Evolutionary conservation across 2,797 vertebrate species (phyloP).

Genomic region (Tenualosa thibaudeaui): DNA sequence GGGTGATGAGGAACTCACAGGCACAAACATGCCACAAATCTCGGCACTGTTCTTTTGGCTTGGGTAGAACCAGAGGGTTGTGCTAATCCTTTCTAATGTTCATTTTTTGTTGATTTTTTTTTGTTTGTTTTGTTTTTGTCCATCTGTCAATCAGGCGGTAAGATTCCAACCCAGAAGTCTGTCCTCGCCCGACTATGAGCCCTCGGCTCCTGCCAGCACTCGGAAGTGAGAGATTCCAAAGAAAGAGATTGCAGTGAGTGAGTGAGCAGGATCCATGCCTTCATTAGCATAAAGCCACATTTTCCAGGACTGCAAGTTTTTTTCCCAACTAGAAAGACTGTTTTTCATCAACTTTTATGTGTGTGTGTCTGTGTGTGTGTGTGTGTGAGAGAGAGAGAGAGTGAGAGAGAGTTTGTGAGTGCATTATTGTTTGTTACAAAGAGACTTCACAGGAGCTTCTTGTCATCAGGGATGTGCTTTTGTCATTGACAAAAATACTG

Average conservation of each 20-base stretch:
- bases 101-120: slow-evolving; percentile 22
- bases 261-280: slow-evolving; percentile 23
- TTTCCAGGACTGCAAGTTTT: slow-evolving; percentile 27
- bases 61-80: neutral
- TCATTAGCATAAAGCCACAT: slow-evolving; percentile 38
- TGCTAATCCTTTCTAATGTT: neutral
- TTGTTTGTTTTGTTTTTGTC: neutral
- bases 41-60: neutral
- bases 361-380: neutral
- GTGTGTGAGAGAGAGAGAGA: neutral
- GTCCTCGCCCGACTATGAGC: slow-evolving; percentile 67
- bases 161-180: slow-evolving; percentile 66
- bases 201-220: neutral
- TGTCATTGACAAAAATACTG: slow-evolving; percentile 16
- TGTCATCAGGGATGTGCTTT: slow-evolving; percentile 48
- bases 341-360: slow-evolving; percentile 34
- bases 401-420: neutral
- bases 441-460: slow-evolving; percentile 48
- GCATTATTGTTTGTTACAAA: slow-evolving; percentile 33
- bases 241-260: neutral
- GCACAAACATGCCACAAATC: neutral
- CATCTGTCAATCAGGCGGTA: slow-evolving; percentile 65
- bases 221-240: neutral
- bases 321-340: slow-evolving; percentile 42
- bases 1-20: neutral